Base-by-base conservation (phyloP, 2,113 vertebrate genomes). In the Rattus rattus region DNA sequence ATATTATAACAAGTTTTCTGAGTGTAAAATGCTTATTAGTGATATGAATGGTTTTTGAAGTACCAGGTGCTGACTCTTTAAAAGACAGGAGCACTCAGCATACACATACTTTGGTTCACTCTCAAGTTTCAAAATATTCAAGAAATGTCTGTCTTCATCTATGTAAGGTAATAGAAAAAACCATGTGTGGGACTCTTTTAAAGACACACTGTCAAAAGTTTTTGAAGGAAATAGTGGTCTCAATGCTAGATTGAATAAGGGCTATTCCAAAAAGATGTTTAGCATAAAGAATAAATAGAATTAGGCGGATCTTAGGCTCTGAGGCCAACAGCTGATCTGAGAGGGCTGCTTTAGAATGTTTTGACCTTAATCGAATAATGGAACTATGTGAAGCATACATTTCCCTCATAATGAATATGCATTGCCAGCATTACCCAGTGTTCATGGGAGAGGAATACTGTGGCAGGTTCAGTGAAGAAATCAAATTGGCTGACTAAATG, bases 41-140 rank as follows among this genome's bases (percentile, higher is more conserved):
- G 33, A 96, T 54, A 87, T 95, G 94, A 96, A 3, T 11, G 0
- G 2, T 47, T 83, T 95, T 75, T 87, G 65, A 97, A 97, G 89
- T 87, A 65, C 81, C 8, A 65, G n/a, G 0, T 94, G 77, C 90
- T 86, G 13, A 2, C 75, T 84, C 92, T 97, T 22, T 49, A 94
- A 80, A 94, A 93, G 36, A 73, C 75, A 81, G 22, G 91, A 79
- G 70, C 96, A 30, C 2, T 28, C 54, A 97, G 17, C 33, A 96
- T 95, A 91, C 28, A 47, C 4, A 61, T 65, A 2, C 11, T 96
- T 93, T 69, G 1, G 10, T 92, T 97, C 49, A 92, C 73, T 94
- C 49, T 95, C 49, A 94, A 90, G 69, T 95, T 96, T 95, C 84
- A 96, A 90, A 96, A 84, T 47, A 90, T 76, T 95, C 28, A 61